A percentile compares a stretch with the other conserved stretches of the same genome.
Conservation (phyloP, 1,140 invertebrate genomes). For the Hypsibius dujardini region DNA sequence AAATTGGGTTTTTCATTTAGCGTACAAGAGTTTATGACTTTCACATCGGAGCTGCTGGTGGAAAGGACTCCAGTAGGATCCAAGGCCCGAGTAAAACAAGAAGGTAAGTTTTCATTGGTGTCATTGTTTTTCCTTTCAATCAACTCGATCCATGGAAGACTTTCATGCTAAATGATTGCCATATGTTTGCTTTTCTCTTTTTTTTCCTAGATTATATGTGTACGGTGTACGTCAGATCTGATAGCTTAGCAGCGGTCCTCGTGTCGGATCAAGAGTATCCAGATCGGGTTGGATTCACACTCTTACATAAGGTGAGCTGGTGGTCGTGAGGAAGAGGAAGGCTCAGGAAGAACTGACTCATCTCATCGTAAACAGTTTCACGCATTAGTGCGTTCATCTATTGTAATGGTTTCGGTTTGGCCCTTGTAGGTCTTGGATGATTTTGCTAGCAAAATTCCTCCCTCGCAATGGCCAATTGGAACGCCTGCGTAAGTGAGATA, state of each 20-base stretch:
- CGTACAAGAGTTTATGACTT: constrained; percentile 84
- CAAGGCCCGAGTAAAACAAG: constrained; percentile 50
- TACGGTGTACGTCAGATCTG: constrained; percentile 79
- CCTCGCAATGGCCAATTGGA: constrained; percentile 51
- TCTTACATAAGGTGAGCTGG: constrained; percentile 58
- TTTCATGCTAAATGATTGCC: too few species aligned
- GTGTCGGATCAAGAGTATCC: constrained; percentile 97
- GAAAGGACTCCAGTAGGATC: constrained; percentile 65
- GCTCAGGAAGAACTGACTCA: too few species aligned
- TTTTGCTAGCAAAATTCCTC: constrained; percentile 55
- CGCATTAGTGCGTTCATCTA: constrained; percentile 4
- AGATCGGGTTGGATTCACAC: constrained; percentile 75
- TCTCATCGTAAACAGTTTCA: constrained; percentile 2
- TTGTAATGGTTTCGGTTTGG: constrained; percentile 15
- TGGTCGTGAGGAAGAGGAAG: too few species aligned
- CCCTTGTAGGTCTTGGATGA: constrained; percentile 60
- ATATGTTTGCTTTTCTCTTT: constrained; percentile 8
- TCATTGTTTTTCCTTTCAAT: too few species aligned
- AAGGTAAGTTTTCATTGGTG: constrained; percentile 43
- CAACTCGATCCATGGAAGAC: too few species aligned
- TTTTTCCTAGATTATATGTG: constrained; percentile 69
- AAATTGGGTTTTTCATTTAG: constrained; percentile 35
- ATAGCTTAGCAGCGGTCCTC: constrained; percentile 73
- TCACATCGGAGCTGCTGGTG: constrained; percentile 82
- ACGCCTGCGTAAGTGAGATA: constrained; percentile 44